Evolutionary conservation across 2,888 invertebrate species (phyloP).

Genomic region (Eustalomyia histrio): DNA sequence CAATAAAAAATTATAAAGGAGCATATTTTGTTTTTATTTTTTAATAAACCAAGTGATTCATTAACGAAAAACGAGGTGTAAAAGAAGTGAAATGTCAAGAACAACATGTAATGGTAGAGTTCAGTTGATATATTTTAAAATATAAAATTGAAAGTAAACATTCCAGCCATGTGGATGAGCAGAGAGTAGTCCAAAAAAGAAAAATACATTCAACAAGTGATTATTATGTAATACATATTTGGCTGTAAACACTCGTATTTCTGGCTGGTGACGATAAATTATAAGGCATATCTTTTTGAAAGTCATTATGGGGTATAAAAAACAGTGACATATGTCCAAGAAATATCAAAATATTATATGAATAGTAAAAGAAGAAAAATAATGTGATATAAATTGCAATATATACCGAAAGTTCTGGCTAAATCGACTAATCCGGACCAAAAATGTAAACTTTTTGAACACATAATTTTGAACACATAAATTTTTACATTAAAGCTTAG

Average conservation of each 20-base stretch:
- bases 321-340: conserved; percentile 56
- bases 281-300: conserved; percentile 7
- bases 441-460: no score
- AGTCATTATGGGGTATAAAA: conserved; percentile 27
- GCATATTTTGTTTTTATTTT: conserved; percentile 27
- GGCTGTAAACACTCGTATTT: no score
- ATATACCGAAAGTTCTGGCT: no score
- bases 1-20: neutral
- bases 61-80: conserved; percentile 6
- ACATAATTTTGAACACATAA: no score
- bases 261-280: neutral
- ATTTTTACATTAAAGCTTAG: no score
- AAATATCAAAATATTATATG: conserved; percentile 42
- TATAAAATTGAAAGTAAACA: conserved; percentile 7
- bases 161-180: neutral
- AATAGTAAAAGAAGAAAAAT: conserved; percentile 13
- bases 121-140: neutral
- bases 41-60: conserved; percentile 37
- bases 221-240: conserved; percentile 36
- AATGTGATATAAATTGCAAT: neutral
- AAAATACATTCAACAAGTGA: conserved; percentile 5
- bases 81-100: conserved; percentile 24
- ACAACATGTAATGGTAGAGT: neutral
- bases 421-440: no score
- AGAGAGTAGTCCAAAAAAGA: neutral